phyloP scores from a whole-genome alignment of 2,113 vertebrate species.

The Ceuthmochares aereus region DNA sequence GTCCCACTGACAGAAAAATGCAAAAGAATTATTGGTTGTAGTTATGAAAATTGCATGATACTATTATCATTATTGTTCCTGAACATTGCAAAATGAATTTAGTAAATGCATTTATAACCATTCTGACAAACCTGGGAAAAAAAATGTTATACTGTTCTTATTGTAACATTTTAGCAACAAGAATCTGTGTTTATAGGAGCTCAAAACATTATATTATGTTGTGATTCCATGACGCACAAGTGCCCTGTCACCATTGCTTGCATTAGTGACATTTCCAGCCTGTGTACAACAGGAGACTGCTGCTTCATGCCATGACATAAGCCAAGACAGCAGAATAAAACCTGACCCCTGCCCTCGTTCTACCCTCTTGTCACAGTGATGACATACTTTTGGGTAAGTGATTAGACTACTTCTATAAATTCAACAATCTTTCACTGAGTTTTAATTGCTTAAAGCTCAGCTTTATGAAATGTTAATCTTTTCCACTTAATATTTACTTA shows the following conservation, averaged over 20 bases:
- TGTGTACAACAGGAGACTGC: neutral
- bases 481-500: constrained; percentile 11
- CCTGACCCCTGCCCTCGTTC: neutral
- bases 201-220: neutral
- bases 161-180: neutral
- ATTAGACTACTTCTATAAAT: neutral
- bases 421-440: neutral
- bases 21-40: neutral
- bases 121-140: neutral
- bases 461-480: constrained; percentile 15
- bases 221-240: neutral
- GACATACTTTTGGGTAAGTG: neutral
- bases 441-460: constrained; percentile 29
- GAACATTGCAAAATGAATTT: neutral
- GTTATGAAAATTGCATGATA: neutral
- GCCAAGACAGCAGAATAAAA: neutral
- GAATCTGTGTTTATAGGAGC: neutral
- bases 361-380: neutral
- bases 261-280: neutral
- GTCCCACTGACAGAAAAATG: neutral
- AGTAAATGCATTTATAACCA: neutral
- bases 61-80: neutral
- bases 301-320: neutral
- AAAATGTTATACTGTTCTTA: neutral
- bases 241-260: neutral